A percentile compares a stretch with the other conserved stretches of the same genome.
These are phyloP conservation scores for Equus przewalskii DNA, from an alignment of 2,113 vertebrate genomes.

Conservation along the genomic window DNA sequence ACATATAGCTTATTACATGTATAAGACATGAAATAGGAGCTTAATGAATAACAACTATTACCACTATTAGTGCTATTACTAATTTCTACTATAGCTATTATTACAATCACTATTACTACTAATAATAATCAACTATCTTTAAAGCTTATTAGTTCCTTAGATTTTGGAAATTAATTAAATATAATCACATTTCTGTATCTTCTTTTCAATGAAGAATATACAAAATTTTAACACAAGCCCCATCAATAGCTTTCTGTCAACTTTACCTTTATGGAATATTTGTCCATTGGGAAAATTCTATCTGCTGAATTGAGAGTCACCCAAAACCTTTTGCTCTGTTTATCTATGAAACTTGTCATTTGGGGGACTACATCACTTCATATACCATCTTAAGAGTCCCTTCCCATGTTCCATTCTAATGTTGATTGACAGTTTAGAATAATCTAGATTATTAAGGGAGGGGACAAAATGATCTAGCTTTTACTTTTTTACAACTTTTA, in stretches of 20 bases:
- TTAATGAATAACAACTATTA: background rate
- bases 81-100: background rate
- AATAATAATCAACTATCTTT: background rate
- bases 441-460: background rate
- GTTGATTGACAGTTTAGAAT: background rate
- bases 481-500: background rate
- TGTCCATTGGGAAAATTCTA: background rate
- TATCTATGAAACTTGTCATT: background rate
- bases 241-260: background rate
- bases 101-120: background rate
- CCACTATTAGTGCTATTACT: background rate
- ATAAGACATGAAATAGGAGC: background rate
- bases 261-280: background rate
- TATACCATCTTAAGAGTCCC: background rate
- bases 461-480: background rate
- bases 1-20: background rate
- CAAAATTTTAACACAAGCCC: background rate
- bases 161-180: background rate
- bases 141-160: background rate
- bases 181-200: background rate
- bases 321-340: background rate
- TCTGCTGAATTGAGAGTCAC: background rate
- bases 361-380: background rate
- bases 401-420: background rate
- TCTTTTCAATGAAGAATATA: slow-evolving; percentile 3